These are phyloP conservation scores for Lepidocyrtinus sp. DNA, from an alignment of 2,888 invertebrate species.

Conservation along the genomic window DNA sequence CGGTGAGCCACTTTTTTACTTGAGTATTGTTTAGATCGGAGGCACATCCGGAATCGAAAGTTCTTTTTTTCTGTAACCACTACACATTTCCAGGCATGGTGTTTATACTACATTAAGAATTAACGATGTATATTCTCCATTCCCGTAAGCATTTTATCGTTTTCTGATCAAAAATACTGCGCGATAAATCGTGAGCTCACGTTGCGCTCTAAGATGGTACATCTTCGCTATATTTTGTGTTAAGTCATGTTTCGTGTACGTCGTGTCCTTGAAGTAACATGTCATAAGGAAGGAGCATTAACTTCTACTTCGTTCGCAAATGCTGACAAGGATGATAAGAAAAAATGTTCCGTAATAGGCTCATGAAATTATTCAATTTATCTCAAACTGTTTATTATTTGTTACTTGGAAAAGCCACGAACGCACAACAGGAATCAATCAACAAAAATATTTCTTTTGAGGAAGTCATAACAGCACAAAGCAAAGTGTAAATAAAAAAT, in stretches of 20 bases:
- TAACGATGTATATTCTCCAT: no score
- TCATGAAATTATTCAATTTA: no score
- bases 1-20: background rate
- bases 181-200: background rate
- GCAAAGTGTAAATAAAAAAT: no score
- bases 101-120: no score
- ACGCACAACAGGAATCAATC: no score
- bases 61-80: background rate
- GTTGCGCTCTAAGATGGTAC: background rate
- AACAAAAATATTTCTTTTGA: no score
- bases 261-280: constrained; percentile 6
- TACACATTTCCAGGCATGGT: background rate
- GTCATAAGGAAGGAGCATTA: constrained; percentile 7
- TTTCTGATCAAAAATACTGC: no score
- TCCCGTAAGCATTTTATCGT: no score
- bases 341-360: no score
- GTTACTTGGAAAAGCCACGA: background rate
- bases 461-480: no score
- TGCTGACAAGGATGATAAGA: background rate
- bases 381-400: no score
- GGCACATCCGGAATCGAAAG: constrained; percentile 16
- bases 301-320: background rate
- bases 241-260: background rate
- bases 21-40: background rate
- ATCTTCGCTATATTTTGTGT: background rate